phyloP scores from a whole-genome alignment of 2,113 vertebrate species.

The Agapornis roseicollis region DNA sequence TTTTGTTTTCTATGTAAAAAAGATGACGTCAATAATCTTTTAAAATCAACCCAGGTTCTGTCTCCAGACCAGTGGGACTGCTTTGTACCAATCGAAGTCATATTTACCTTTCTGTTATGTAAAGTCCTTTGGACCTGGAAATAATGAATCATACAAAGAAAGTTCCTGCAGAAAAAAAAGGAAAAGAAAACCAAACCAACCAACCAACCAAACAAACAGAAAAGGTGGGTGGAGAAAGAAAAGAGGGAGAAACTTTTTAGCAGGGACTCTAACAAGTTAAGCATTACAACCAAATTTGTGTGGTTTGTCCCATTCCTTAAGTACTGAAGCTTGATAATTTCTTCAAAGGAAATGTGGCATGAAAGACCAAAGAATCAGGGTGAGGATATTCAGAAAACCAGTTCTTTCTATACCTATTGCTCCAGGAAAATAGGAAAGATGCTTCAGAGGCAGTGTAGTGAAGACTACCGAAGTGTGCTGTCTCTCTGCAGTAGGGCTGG shows the following conservation, averaged over 20 bases:
- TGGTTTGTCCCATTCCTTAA: neutral
- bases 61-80: neutral
- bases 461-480: neutral
- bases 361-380: neutral
- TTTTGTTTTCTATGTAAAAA: neutral
- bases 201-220: neutral
- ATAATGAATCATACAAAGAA: neutral
- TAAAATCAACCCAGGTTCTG: neutral
- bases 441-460: neutral
- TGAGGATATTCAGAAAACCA: neutral
- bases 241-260: neutral
- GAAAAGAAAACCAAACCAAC: no score
- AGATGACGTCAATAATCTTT: fast-evolving
- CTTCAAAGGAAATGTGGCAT: neutral
- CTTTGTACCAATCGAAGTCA: neutral
- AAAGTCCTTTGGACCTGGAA: neutral
- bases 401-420: fast-evolving
- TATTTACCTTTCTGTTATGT: neutral
- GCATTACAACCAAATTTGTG: neutral
- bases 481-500: neutral
- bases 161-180: neutral
- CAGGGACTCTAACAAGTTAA: neutral
- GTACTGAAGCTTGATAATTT: neutral
- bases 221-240: no score
- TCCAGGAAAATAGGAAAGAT: neutral